Percentiles rank a stretch among this genome's conserved stretches.
phyloP scores from a whole-genome alignment of 2,888 invertebrate species.

The Microctonus hyperodae region DNA sequence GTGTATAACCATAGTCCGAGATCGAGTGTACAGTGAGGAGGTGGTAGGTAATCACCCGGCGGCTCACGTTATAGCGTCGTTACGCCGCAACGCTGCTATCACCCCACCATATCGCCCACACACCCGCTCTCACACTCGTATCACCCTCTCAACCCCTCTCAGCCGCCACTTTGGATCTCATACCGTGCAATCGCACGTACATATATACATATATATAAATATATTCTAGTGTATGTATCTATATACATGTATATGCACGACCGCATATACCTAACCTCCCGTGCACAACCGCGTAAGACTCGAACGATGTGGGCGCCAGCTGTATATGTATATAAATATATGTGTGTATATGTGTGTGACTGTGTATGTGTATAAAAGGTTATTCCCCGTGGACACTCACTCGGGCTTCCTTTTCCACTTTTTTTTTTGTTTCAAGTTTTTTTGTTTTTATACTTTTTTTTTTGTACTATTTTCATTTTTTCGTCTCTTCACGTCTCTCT shows the following conservation, averaged over 20 bases:
- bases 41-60: conserved; percentile 63
- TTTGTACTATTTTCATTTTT: not conserved
- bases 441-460: not conserved
- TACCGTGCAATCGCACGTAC: not conserved
- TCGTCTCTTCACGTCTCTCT: not conserved
- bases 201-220: not conserved
- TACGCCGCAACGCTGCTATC: conserved; percentile 61
- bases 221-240: not conserved
- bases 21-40: conserved; percentile 39
- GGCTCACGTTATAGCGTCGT: conserved; percentile 63
- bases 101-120: conserved; percentile 50
- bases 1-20: not conserved
- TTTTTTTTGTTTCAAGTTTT: not conserved
- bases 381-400: conserved; percentile 21
- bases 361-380: conserved; percentile 15
- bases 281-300: conserved; percentile 21
- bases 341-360: too few species aligned
- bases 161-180: not conserved
- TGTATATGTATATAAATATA: conserved; percentile 6
- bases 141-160: conserved; percentile 14
- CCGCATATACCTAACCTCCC: conserved; percentile 28
- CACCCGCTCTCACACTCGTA: conserved; percentile 32
- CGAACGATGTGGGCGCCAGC: not conserved
- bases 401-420: not conserved
- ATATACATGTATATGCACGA: conserved; percentile 1